phyloP scores from a whole-genome alignment of 2,888 invertebrate species.

The Drosophila nigritarsus region DNA sequence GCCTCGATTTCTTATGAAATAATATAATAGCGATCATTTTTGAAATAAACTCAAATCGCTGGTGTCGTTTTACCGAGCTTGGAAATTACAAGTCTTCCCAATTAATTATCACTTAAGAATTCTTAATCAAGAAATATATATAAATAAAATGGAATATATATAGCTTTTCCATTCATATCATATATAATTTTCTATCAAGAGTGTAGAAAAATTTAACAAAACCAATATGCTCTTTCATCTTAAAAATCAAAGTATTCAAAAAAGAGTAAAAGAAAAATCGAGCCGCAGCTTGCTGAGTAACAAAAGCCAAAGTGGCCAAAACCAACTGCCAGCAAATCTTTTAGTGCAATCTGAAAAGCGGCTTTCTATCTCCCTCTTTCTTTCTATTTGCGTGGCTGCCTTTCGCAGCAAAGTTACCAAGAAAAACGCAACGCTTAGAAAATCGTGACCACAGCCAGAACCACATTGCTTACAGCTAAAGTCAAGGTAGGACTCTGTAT shows the following conservation, averaged over 20 bases:
- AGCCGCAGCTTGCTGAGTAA: constrained; percentile 19
- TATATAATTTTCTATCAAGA: neutral
- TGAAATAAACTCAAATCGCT: neutral
- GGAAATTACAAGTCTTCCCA: neutral
- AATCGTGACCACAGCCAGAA: constrained; percentile 70
- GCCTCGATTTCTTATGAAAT: neutral
- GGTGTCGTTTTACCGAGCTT: neutral
- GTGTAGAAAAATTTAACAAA: neutral
- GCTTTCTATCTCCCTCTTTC: constrained; percentile 34
- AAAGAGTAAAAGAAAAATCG: constrained; percentile 7
- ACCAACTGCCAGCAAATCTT: constrained; percentile 61
- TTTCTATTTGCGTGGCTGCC: neutral
- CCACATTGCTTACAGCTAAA: constrained; percentile 27
- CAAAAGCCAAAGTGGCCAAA: constrained; percentile 71
- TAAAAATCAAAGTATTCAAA: neutral
- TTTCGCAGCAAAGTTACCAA: constrained; percentile 48
- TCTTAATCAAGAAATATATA: neutral
- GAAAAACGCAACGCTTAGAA: constrained; percentile 79
- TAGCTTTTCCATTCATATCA: neutral
- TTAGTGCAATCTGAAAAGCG: constrained; percentile 76
- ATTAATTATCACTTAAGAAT: neutral
- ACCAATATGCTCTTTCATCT: neutral
- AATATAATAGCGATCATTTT: neutral
- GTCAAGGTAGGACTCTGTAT: constrained; percentile 35
- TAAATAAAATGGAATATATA: neutral